Evolutionary conservation across 1,140 invertebrate genomes (phyloP), one percentile per base, ranked within the genome.

Genomic region (Colletes gigas): DNA sequence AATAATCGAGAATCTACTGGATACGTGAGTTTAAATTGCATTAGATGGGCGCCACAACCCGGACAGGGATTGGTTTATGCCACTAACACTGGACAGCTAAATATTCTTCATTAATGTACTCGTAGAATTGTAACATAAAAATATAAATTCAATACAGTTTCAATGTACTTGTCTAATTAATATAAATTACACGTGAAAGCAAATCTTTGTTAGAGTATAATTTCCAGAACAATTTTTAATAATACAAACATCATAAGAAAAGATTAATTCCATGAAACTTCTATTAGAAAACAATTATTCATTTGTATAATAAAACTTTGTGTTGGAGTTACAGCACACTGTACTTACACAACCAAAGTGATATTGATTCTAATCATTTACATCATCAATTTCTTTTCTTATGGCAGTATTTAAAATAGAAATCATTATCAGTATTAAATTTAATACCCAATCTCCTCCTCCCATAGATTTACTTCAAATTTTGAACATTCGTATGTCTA

Each of bases 21-120:
- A 70, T 95, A 94, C 87, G 95, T 95, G 71, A 97, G 96, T 90
- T 93, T 98, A 12, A 98, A 98, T 93, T 97, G 97, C 84, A 96
- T 97, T 50, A 94, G 96, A 69, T 98, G 97, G 97, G 94, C 97
- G 19, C 97, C 97, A 0, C 94, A 95, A 44, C 94, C 97, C 15
- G 97, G 97, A 0, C 96, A 97, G 90, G 97, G 97, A 1, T 94
- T 98, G 68, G 96, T 97, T 50, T 98, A 97, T 92, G 97, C 97
- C 3, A 98, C 97, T 59, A 98, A 97, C 88, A 96, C 95, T 60
- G 97, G 97, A 68, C 96, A 97, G 88, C 94, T 98, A 14, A 95
- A 96, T 85, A 95, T 98, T 87, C 93, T 97, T 12, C 89, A 92
- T 87, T 92, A 83, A 90, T 71, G 12, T 59, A 65, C 54, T 54